Evolutionary conservation across 1,140 invertebrate genomes (phyloP).

Genomic region (Hypothenemus hampei): DNA sequence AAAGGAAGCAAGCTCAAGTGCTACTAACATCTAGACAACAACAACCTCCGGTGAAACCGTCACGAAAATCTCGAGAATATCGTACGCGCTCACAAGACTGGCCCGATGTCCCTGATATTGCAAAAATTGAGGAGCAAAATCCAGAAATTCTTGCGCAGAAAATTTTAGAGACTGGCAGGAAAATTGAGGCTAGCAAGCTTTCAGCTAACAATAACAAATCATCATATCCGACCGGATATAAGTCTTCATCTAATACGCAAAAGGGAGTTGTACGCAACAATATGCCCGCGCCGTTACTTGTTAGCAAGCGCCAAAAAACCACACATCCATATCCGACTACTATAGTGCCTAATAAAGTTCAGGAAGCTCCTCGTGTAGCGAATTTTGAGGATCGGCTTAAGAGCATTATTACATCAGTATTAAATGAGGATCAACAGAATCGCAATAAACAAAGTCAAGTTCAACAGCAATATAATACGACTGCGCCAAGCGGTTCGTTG

Average conservation of each 20-base stretch:
- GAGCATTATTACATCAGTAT: conserved; percentile 83
- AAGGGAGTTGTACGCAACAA: conserved; percentile 35
- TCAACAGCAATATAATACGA: conserved; percentile 23
- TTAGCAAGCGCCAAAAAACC: conserved; percentile 35
- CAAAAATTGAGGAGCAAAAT: conserved; percentile 87
- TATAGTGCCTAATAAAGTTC: conserved; percentile 38
- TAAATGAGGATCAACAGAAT: conserved; percentile 72
- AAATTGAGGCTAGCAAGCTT: conserved; percentile 76
- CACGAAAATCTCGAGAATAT: conserved; percentile 64
- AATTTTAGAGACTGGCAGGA: conserved; percentile 79
- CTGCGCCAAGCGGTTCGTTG: neutral
- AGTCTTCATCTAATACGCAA: conserved; percentile 19
- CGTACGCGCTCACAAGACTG: conserved; percentile 79
- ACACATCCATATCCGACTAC: conserved; percentile 22
- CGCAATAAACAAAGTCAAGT: conserved; percentile 29
- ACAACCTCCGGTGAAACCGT: conserved; percentile 31
- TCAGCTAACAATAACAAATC: conserved; percentile 33
- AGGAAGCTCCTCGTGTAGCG: conserved; percentile 75
- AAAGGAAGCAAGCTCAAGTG: conserved; percentile 53
- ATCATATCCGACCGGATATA: conserved; percentile 23
- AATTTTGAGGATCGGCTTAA: conserved; percentile 90
- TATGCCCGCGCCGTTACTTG: conserved; percentile 36
- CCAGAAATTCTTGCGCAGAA: conserved; percentile 84
- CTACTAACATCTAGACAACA: conserved; percentile 32
- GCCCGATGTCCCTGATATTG: conserved; percentile 84